Evolutionary conservation across 2,888 invertebrate genomes (phyloP), one percentile per base, ranked within the genome.

Genomic region (Sinelater perroti): DNA sequence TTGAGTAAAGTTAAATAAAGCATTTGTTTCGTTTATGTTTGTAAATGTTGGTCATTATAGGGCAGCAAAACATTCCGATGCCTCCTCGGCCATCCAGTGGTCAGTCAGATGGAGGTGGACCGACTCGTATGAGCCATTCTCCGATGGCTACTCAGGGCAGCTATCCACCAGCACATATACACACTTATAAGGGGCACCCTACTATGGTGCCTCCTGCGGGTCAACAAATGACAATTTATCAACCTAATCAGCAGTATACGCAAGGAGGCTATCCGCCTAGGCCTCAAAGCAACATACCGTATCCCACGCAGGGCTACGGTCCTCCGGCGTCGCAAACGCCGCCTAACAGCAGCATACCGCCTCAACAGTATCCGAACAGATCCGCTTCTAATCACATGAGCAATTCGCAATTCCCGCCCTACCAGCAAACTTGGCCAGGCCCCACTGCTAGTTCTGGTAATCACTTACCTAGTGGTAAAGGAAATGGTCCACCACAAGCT

Each of bases 21-120:
- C n/a, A n/a, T n/a, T n/a, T n/a, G n/a, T n/a, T n/a, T n/a, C n/a
- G n/a, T n/a, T n/a, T n/a, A n/a, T n/a, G n/a, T n/a, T n/a, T n/a
- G n/a, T n/a, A n/a, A n/a, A n/a, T n/a, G 16, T n/a, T 49, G 24
- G 44, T 52, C 55, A 55, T 30, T 56, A 28, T 79, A 91, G 91
- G 90, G 77, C 91, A 89, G 79, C 92, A 92, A 87, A 94, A 90
- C 89, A 90, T 93, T 88, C 91, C 93, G 82, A 95, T 95, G 90
- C 95, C 95, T 79, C 93, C 93, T 78, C 89, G 95, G 78, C 95
- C 95, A 79, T 91, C 95, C 74, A 95, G 95, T 79, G 86, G 87
- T 76, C 89, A 83, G 73, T 82, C 82, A 59, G 83, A 83, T 73
- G 79, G 82, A 72, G 80, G 82, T 74, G 84, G 84, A 72, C 84